Conservation (phyloP, 2,888 invertebrate genomes). For the Chrysolina americana region DNA sequence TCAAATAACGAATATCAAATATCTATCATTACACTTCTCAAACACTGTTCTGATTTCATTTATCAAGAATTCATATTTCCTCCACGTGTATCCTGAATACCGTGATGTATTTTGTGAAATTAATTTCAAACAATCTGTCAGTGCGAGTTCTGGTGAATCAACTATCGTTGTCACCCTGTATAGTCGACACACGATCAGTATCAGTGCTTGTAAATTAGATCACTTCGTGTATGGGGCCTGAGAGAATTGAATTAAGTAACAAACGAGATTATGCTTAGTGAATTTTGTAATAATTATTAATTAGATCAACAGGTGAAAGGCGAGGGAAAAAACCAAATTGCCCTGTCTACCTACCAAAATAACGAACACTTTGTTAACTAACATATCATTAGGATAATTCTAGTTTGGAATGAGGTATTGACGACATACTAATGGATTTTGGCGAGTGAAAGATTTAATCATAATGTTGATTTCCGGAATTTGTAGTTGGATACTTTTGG, state of each 20-base stretch:
- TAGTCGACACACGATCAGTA: background rate
- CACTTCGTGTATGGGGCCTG: conserved; percentile 4
- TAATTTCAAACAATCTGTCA: background rate
- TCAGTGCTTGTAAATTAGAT: conserved; percentile 9
- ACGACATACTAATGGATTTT: conserved; percentile 2
- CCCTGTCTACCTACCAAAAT: background rate
- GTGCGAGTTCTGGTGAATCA: background rate
- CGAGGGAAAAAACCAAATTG: conserved; percentile 13
- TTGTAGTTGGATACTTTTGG: background rate
- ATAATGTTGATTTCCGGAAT: background rate
- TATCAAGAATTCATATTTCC: background rate
- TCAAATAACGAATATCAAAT: conserved; percentile 5
- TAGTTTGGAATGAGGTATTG: background rate
- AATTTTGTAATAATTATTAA: conserved; percentile 21
- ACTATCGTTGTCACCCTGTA: conserved; percentile 1
- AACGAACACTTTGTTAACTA: background rate
- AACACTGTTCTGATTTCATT: background rate
- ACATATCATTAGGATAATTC: background rate
- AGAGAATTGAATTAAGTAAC: conserved; percentile 20
- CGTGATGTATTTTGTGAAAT: background rate
- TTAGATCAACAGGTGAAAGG: conserved; percentile 21
- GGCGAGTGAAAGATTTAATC: background rate
- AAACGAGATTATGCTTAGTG: conserved; percentile 5
- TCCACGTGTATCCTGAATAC: background rate
- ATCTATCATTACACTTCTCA: background rate